Conservation (phyloP, 2,888 invertebrate genomes). For the Aplocera efformata region DNA sequence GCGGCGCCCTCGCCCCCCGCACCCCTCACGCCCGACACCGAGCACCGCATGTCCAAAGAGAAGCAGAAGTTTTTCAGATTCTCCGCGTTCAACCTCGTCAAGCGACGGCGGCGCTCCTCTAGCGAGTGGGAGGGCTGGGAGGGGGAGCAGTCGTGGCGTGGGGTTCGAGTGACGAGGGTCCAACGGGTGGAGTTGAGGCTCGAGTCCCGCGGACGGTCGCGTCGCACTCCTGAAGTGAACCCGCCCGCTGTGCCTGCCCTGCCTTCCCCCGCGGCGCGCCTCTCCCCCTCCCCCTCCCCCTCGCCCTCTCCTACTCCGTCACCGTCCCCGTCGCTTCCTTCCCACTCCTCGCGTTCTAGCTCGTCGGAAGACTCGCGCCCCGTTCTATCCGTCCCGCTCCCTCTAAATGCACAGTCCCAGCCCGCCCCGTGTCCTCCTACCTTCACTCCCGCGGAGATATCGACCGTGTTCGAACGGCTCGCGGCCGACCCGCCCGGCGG, state of each 20-base stretch:
- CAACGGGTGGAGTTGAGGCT: slow-evolving; percentile 60
- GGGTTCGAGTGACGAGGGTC: slow-evolving; percentile 62
- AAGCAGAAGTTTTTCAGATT: slow-evolving; percentile 92
- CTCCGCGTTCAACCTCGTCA: slow-evolving; percentile 88
- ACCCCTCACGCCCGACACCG: slow-evolving; percentile 72
- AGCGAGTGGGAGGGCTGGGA: slow-evolving; percentile 67
- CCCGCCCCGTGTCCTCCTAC: slow-evolving; percentile 27
- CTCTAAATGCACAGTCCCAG: slow-evolving; percentile 17
- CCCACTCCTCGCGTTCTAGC: slow-evolving; percentile 34
- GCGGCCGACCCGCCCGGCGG: slow-evolving; percentile 57
- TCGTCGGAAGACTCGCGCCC: slow-evolving; percentile 27
- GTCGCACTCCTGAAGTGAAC: slow-evolving; percentile 11
- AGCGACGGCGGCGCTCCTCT: slow-evolving; percentile 66
- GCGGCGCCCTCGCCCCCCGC: slow-evolving; percentile 33
- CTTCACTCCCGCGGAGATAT: slow-evolving; percentile 40
- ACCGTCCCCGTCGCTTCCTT: slow-evolving; percentile 15
- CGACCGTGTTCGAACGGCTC: slow-evolving; percentile 60
- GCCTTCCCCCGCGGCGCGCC: not conserved
- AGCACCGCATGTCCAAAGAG: slow-evolving; percentile 90
- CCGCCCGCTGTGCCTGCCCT: slow-evolving; percentile 14
- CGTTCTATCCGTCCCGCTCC: slow-evolving; percentile 16
- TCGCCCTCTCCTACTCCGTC: slow-evolving; percentile 23
- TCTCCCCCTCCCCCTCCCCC: slow-evolving; percentile 21
- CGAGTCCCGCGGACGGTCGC: slow-evolving; percentile 34
- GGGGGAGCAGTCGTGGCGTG: slow-evolving; percentile 41